These are phyloP conservation scores for Acanthis flammea DNA, from an alignment of 2,797 vertebrate genomes.

Conservation along the genomic window DNA sequence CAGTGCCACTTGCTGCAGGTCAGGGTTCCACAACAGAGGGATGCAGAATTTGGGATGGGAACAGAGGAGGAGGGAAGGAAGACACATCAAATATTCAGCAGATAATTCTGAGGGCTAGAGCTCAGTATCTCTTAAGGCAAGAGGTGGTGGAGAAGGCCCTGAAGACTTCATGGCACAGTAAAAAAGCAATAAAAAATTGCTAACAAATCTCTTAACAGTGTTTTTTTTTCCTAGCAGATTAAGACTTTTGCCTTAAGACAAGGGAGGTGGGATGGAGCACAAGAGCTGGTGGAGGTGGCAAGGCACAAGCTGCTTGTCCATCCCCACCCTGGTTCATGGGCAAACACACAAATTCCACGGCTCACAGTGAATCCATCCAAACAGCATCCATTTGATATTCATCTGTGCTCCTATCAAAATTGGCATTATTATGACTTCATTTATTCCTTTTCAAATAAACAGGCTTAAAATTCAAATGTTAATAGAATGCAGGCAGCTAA, in stretches of 20 bases:
- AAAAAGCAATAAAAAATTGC: background rate
- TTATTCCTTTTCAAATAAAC: background rate
- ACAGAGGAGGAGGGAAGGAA: background rate
- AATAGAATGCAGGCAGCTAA: background rate
- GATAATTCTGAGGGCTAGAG: background rate
- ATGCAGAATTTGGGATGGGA: background rate
- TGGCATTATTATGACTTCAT: background rate
- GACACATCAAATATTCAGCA: background rate
- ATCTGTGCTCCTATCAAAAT: background rate
- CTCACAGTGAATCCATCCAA: background rate
- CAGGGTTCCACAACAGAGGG: fast-evolving
- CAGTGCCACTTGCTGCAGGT: background rate
- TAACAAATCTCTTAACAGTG: background rate
- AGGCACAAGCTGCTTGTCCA: background rate
- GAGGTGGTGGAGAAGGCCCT: background rate
- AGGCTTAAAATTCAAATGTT: background rate
- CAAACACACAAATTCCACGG: background rate
- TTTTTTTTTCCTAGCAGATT: background rate
- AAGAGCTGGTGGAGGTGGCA: background rate
- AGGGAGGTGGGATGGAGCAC: background rate
- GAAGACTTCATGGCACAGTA: background rate
- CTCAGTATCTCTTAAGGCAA: background rate
- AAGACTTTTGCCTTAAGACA: background rate
- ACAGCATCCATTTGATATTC: background rate
- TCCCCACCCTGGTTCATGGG: background rate